Conservation (phyloP, 2,113 vertebrate genomes). For the Mobula birostris region DNA sequence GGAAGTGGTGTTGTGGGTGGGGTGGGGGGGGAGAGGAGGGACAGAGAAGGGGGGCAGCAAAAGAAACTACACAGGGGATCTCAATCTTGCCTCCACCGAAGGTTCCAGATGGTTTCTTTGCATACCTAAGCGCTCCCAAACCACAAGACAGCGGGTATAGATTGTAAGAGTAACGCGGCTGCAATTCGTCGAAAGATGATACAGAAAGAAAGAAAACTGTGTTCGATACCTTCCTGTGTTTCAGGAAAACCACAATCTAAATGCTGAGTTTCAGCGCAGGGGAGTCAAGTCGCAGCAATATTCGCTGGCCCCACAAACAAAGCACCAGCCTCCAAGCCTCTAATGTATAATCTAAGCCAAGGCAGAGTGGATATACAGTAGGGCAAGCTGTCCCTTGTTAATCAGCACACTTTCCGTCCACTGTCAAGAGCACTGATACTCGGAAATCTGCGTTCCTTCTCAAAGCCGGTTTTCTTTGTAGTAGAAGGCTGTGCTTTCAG, state of each 20-base stretch:
- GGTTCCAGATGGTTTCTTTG: not conserved
- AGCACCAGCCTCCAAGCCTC: too few species aligned
- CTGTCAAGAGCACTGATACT: not conserved
- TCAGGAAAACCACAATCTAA: slow-evolving; percentile 8
- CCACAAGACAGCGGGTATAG: not conserved
- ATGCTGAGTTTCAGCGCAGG: not conserved
- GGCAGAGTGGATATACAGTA: too few species aligned
- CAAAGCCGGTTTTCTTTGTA: not conserved
- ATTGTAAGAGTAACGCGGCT: not conserved
- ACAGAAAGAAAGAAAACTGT: not conserved
- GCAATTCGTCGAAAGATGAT: not conserved
- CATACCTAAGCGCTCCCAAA: not conserved
- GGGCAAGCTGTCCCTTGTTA: not conserved
- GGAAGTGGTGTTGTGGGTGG: not conserved
- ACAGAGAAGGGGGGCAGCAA: not conserved
- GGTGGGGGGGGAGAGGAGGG: not conserved
- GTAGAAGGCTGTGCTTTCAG: not conserved
- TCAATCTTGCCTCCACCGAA: not conserved
- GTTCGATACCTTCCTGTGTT: not conserved
- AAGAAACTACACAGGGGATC: not conserved
- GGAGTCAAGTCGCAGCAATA: not conserved
- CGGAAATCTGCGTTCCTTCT: not conserved
- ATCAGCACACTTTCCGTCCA: not conserved
- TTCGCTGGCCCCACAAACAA: not conserved
- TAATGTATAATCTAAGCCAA: too few species aligned